Evolutionary conservation across 2,797 vertebrate genomes (phyloP), one percentile per base, ranked within the genome.

Genomic region (Crocodylus rhombifer): DNA sequence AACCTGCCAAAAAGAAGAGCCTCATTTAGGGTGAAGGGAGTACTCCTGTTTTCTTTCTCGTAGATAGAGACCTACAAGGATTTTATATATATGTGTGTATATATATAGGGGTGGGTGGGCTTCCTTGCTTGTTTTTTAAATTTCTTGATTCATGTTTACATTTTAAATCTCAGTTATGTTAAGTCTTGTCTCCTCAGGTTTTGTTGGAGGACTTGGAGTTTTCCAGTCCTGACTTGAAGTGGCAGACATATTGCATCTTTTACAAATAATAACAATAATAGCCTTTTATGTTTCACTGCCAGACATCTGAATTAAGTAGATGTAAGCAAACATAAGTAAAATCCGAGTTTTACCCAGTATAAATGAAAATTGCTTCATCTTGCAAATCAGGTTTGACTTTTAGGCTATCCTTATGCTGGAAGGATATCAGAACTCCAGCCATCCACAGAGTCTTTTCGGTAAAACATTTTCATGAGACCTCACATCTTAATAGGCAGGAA

Each of bases 221-320:
- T 91, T 79, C 67, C 55, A 89, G 80, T 84, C 85, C 76, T 92
- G 94, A 81, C 55, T 88, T 88, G 77, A 88, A 28, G 36, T 90
- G n/a, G 60, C 23, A 80, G 67, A 62, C 88, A 25, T 26, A 61
- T 20, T 60, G 65, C 82, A 80, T 89, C n/a, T 18, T 9, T 93
- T 86, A 8, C 1, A 55, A 86, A 51, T 51, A 51, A 51, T 51
- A 51, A 51, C 42, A 51, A 51, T 51, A 33, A 36, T 63, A 86
- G 75, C 23, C n/a, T 12, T 58, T 21, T 7, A 51, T 51, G 85
- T 57, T 86, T 33, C 75, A 16, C 57, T 76, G n/a, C 86, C 3
- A 1, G 74, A 73, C 64, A 6, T 73, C 64, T 89, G 83, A 80
- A 42, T 64, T 80, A 58, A 76, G 78, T 14, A 64, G 21, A 75